Evolutionary conservation across 2,888 invertebrate species (phyloP), one percentile per base, ranked within the genome.

Genomic region (Cinara cedri): DNA sequence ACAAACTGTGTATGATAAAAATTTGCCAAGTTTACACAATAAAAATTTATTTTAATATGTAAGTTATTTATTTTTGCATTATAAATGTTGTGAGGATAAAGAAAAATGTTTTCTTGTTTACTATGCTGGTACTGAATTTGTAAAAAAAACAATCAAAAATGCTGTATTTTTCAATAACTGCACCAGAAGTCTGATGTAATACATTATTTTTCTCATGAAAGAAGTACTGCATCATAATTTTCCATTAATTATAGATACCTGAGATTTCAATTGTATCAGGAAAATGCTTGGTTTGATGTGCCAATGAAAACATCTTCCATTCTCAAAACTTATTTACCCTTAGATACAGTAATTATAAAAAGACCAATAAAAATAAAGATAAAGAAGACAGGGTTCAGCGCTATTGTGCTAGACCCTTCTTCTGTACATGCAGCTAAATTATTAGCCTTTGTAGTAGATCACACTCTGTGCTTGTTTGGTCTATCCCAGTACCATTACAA

Each of bases 391-490:
- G 90, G 90, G 0, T 90, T 89, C 83, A 88, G 90, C 86, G 90
- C 90, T 51, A 88, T 93, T 76, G 90, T 91, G 24, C 87, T 94
- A 78, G 94, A 95, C 84, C 94, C 95, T 4, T 91, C 91, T 82
- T 89, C 91, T 10, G 93, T 95, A 84, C 90, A 91, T 63, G 89
- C 95, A 82, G 91, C 95, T 0, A 93, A 94, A 84, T 86, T 97
- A 19, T 86, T 97, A 80, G 94, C 97, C 0, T 87, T 97, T 46
- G 91, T 95, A 3, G 95, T 98, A 0, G 98, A 98, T 86, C 97
- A 98, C 85, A 93, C 99, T 99, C 99, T 87, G 97, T 99, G 60
- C 87, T 99, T 3, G 98, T 98, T n/a, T 99, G 98, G 98, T 90
- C 93, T 82, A 91, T 98, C 88, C 98, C 98, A 0, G 88, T 90